A percentile compares a stretch with the other conserved stretches of the same genome.
Conservation (phyloP, 2,113 vertebrate genomes). For the Tychaedon coryphoeus region DNA sequence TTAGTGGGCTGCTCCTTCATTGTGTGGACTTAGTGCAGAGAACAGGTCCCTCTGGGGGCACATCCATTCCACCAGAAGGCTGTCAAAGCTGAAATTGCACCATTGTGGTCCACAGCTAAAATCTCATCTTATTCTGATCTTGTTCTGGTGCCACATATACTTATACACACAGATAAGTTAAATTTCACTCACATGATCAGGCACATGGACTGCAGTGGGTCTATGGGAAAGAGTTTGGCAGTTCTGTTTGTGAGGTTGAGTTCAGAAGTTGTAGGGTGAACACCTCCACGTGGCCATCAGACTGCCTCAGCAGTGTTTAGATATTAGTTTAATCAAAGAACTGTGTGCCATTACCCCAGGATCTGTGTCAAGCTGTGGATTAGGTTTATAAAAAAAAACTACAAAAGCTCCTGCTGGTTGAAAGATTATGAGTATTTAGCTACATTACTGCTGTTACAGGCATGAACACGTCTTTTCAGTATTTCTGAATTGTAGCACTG, state of each 20-base stretch:
- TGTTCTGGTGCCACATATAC: neutral
- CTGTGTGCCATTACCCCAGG: constrained; percentile 65
- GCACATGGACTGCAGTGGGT: neutral
- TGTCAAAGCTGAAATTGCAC: neutral
- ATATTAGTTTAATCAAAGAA: constrained; percentile 75
- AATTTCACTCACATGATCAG: neutral
- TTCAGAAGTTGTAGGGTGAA: neutral
- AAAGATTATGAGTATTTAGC: constrained; percentile 74
- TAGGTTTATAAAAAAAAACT: constrained; percentile 63
- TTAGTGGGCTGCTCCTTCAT: neutral
- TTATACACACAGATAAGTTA: neutral
- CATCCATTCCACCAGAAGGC: neutral
- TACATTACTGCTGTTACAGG: constrained; percentile 66
- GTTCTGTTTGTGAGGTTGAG: neutral
- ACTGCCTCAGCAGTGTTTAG: constrained; percentile 27
- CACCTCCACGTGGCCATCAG: constrained; percentile 9
- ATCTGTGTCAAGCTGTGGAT: constrained; percentile 75
- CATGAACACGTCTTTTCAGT: constrained; percentile 57
- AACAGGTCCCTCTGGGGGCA: neutral
- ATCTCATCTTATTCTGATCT: neutral
- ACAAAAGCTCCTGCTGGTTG: constrained; percentile 70
- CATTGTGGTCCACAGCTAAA: neutral
- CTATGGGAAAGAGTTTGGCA: neutral
- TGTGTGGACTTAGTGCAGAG: neutral
- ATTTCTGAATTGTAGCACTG: constrained; percentile 54